phyloP scores from a whole-genome alignment of 2,797 vertebrate species.

The Phyllotis vaccarum region DNA sequence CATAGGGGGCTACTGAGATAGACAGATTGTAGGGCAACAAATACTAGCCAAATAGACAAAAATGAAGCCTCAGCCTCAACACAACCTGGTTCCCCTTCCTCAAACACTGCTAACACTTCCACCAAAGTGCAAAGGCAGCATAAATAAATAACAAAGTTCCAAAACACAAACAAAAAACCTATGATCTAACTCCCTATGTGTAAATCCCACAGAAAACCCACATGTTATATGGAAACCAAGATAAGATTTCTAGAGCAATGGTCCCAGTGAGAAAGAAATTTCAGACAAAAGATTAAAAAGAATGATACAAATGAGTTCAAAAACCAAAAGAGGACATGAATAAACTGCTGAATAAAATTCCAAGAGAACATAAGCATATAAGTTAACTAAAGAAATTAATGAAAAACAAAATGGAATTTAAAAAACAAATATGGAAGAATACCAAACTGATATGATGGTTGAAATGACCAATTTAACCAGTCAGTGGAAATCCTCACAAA shows the following conservation, averaged over 20 bases:
- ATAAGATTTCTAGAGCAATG: neutral
- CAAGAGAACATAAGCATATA: neutral
- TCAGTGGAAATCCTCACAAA: neutral
- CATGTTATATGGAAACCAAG: neutral
- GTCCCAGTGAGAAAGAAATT: neutral
- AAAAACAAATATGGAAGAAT: neutral
- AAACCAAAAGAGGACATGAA: neutral
- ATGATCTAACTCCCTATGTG: neutral
- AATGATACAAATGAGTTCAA: neutral
- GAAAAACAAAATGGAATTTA: neutral
- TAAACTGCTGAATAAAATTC: neutral
- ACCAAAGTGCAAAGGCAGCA: neutral
- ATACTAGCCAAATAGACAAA: neutral
- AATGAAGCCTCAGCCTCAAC: too few relatives aligned
- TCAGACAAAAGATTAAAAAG: neutral
- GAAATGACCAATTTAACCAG: neutral
- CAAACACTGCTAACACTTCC: neutral
- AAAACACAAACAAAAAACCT: neutral
- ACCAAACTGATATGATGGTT: neutral
- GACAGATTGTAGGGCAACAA: neutral
- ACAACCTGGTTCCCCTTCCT: neutral
- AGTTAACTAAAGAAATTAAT: neutral
- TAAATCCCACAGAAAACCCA: neutral
- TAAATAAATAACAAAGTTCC: neutral
- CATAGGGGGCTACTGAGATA: neutral